phyloP scores from a whole-genome alignment of 1,140 invertebrate species.

The Glossosoma conforme region DNA sequence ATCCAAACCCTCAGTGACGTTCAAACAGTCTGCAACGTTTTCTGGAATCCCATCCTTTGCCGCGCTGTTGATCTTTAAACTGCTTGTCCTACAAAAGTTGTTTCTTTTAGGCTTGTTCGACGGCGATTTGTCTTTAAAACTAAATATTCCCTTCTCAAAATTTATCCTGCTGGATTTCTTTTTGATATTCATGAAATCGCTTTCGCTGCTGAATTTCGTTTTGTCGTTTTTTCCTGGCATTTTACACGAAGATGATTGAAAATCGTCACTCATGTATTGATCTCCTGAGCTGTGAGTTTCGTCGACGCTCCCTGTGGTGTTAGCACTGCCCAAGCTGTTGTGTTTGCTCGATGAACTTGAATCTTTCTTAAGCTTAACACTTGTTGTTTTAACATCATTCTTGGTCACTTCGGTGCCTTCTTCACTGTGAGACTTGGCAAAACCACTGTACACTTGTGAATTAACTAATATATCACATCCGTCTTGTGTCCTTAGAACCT shows the following conservation, averaged over 20 bases:
- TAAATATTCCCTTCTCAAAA: slow-evolving; percentile 23
- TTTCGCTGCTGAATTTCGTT: slow-evolving; percentile 25
- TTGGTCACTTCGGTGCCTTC: not conserved
- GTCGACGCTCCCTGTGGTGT: not conserved
- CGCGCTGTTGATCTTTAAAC: slow-evolving; percentile 14
- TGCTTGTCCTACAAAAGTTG: slow-evolving; percentile 22
- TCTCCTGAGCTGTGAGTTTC: not conserved
- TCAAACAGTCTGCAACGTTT: not conserved
- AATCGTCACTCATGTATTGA: slow-evolving; percentile 1
- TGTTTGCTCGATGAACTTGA: slow-evolving; percentile 3
- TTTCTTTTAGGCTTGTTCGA: slow-evolving; percentile 13
- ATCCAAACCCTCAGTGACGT: slow-evolving; percentile 8
- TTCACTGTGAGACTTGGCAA: slow-evolving; percentile 18
- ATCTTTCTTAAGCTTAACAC: slow-evolving; percentile 1
- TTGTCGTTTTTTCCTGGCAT: slow-evolving; percentile 11
- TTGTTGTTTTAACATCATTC: slow-evolving; percentile 5
- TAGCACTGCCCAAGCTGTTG: slow-evolving; percentile 3
- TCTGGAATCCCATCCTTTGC: slow-evolving; percentile 14
- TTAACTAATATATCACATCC: slow-evolving; percentile 29
- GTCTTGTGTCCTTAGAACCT: slow-evolving; percentile 21
- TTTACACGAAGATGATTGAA: slow-evolving; percentile 10
- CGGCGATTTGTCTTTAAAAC: slow-evolving; percentile 20
- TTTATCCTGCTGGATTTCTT: slow-evolving; percentile 23
- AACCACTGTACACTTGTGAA: slow-evolving; percentile 12
- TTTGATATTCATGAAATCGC: slow-evolving; percentile 26